Conservation (phyloP, 30 jellyfish, hydroid and myxozoan genomes). For the Aurelia coerulea region DNA sequence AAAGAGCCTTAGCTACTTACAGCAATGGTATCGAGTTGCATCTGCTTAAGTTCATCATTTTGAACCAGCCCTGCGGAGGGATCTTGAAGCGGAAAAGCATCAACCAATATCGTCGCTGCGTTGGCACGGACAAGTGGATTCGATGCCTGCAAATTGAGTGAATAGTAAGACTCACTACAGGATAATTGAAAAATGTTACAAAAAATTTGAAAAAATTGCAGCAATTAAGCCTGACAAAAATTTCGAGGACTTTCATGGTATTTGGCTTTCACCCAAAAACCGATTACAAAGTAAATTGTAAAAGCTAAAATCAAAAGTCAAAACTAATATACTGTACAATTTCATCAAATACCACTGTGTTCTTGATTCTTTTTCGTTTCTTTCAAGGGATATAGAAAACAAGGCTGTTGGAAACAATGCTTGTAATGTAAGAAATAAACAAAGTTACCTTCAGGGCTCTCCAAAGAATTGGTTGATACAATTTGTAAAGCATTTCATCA, state of each 20-base stretch:
- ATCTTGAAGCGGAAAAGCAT: constrained; percentile 59
- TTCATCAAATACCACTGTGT: too few relatives aligned
- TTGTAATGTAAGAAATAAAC: too few relatives aligned
- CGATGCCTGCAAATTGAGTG: constrained; percentile 30
- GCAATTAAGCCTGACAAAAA: background rate
- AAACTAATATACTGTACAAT: too few relatives aligned
- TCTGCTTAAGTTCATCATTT: constrained; percentile 30
- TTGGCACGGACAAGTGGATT: constrained; percentile 58
- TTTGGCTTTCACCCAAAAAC: too few relatives aligned
- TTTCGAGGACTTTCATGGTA: too few relatives aligned
- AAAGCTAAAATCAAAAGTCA: too few relatives aligned
- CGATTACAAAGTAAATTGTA: too few relatives aligned
- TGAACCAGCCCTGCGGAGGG: constrained; percentile 26
- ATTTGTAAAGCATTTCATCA: constrained; percentile 46
- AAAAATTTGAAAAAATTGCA: background rate
- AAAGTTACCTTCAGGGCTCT: constrained; percentile 47
- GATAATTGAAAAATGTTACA: background rate
- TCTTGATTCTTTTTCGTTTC: too few relatives aligned
- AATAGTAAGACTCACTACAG: background rate
- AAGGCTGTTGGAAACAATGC: too few relatives aligned
- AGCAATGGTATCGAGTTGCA: constrained; percentile 56
- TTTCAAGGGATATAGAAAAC: too few relatives aligned
- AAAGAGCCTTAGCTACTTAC: background rate
- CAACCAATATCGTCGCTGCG: constrained; percentile 29
- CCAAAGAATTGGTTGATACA: constrained; percentile 60